Evolutionary conservation across 2,888 invertebrate genomes (phyloP), one percentile per base, ranked within the genome.

Genomic region (Dascillus cervinus): DNA sequence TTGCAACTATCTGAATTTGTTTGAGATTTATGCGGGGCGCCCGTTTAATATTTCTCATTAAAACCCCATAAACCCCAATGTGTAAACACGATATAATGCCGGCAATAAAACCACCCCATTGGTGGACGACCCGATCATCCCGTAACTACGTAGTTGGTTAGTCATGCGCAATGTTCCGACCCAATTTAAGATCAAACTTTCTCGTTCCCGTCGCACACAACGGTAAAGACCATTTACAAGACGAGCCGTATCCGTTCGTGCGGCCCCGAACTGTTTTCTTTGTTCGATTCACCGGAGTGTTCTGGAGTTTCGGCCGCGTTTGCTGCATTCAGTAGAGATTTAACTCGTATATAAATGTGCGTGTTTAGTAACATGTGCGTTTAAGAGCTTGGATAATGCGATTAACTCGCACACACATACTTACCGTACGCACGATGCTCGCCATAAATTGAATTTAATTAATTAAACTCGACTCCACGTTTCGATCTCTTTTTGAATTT

Each of bases 91-190:
- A 30, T 35, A 35, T 35, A 30, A 29, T 32, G 14, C 25, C 22
- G 20, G 20, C 22, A 22, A 34, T 14, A 37, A 24, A 26, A 37
- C 32, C 19, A 40, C 40, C 37, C 37, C 29, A 39, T 41, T 41
- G 42, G 42, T 30, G 37, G 38, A 37, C 34, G 32, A 41, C 34
- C 39, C 39, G 4, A 32, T 39, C 34, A 37, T 34, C 40, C 37
- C 43, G 29, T 29, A 40, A 43, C 41, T 37, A 42, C 43, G 42
- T 42, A 46, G 39, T 39, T 37, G 30, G 24, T 37, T 36, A 19
- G 37, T 33, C 46, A 43, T 46, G 46, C 46, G 46, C 42, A 32
- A 19, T 30, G 25, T 6, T 11, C 8, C 3, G 1, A 3, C 17
- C 14, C 30, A 11, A n/a, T 13, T 3, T 14, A 24, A 12, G 40